Percentiles rank a stretch among this genome's conserved stretches.
Evolutionary conservation across 2,888 invertebrate genomes (phyloP).

Genomic region (Furcula furcula): DNA sequence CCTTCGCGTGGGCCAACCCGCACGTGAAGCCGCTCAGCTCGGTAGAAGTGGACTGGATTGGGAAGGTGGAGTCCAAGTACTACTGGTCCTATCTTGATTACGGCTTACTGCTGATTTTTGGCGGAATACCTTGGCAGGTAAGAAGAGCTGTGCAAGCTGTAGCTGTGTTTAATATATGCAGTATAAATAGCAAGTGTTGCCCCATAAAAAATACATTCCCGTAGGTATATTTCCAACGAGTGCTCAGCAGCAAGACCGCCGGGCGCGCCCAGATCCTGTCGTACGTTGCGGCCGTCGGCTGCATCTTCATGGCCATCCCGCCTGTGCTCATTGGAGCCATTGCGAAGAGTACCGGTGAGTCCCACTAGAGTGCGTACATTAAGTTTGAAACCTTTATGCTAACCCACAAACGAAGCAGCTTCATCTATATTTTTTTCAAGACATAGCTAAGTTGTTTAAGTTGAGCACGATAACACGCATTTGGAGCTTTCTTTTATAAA

Average conservation of each 20-base stretch:
- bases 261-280: constrained; percentile 96
- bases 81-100: constrained; percentile 94
- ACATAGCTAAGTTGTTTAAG: too few relatives aligned
- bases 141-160: constrained; percentile 10
- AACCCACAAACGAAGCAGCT: too few relatives aligned
- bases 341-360: constrained; percentile 94
- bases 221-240: constrained; percentile 98
- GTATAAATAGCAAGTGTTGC: too few relatives aligned
- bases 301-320: constrained; percentile 98
- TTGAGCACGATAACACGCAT: too few relatives aligned
- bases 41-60: constrained; percentile 95
- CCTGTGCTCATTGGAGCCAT: constrained; percentile 98
- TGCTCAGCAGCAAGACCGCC: constrained; percentile 97
- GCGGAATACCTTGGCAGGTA: constrained; percentile 98
- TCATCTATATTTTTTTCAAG: too few relatives aligned
- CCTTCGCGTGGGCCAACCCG: constrained; percentile 95
- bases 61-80: constrained; percentile 86
- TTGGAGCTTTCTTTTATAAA: too few relatives aligned
- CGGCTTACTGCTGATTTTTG: constrained; percentile 93
- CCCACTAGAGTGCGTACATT: too few relatives aligned
- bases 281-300: constrained; percentile 97
- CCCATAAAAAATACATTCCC: too few relatives aligned
- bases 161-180: too few relatives aligned
- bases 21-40: constrained; percentile 91
- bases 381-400: too few relatives aligned